Evolutionary conservation across 1,140 invertebrate species (phyloP).

Genomic region (Drosophila malerkotliana): DNA sequence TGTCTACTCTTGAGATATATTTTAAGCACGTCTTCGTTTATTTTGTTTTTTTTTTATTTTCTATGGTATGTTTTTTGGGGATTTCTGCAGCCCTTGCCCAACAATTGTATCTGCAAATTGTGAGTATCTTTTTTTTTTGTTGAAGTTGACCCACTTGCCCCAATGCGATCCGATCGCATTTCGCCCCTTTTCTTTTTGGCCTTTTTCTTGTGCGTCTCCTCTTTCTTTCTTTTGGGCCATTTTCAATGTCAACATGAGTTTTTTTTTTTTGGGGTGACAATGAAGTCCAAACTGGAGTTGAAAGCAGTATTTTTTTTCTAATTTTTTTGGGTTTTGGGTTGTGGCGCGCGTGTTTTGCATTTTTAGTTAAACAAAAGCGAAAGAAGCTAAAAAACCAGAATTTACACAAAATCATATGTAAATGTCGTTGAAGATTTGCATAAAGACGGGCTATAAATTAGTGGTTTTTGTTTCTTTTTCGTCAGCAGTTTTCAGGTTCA

Average conservation of each 20-base stretch:
- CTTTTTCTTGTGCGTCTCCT: constrained; percentile 27
- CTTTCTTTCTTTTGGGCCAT: constrained; percentile 35
- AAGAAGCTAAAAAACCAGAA: constrained; percentile 44
- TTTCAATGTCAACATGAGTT: constrained; percentile 71
- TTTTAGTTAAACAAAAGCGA: constrained; percentile 30
- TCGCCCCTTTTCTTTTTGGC: constrained; percentile 27
- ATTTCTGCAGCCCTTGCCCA: constrained; percentile 67
- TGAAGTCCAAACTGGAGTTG: constrained; percentile 58
- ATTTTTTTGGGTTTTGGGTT: constrained; percentile 9
- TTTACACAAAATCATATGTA: constrained; percentile 58
- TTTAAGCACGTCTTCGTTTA: constrained; percentile 62
- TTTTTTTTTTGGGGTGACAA: constrained; percentile 53
- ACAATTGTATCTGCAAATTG: constrained; percentile 38
- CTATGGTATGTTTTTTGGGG: constrained; percentile 24
- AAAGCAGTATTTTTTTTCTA: constrained; percentile 27
- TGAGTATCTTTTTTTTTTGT: constrained; percentile 2
- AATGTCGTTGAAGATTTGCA: constrained; percentile 45
- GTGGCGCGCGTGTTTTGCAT: constrained; percentile 62
- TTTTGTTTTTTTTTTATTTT: constrained; percentile 10
- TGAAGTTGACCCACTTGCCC: constrained; percentile 71
- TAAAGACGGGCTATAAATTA: constrained; percentile 51
- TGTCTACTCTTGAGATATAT: constrained; percentile 46
- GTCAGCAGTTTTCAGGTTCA: constrained; percentile 69
- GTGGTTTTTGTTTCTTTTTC: constrained; percentile 29
- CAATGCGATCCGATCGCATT: constrained; percentile 71